Percentiles rank a stretch among this genome's conserved stretches.
Conservation (phyloP, 2,113 vertebrate genomes). For the Odobenus rosmarus region DNA sequence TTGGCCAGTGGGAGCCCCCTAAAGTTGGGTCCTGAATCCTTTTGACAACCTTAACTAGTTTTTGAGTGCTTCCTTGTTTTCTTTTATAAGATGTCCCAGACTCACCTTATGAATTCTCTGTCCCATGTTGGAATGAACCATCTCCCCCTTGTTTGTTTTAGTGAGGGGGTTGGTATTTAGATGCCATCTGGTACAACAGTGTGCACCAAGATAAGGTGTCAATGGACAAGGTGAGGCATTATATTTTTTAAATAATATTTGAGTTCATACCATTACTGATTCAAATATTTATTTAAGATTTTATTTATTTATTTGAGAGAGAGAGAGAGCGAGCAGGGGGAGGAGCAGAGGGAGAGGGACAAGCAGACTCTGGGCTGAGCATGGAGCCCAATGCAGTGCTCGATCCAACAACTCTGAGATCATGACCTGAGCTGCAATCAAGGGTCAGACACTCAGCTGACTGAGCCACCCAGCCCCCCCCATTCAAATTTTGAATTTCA, state of each 20-base stretch:
- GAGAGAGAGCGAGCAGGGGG: neutral
- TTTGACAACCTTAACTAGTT: neutral
- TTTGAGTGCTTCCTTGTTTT: neutral
- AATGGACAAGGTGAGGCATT: neutral
- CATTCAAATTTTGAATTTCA: neutral
- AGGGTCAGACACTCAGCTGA: neutral
- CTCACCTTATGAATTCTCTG: neutral
- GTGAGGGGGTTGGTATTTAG: neutral
- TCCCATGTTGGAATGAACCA: neutral
- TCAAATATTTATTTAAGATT: neutral
- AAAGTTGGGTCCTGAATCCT: neutral
- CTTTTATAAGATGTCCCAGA: neutral
- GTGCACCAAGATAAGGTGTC: neutral
- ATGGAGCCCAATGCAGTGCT: neutral
- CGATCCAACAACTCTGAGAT: neutral
- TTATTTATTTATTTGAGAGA: neutral
- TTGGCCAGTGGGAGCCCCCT: neutral
- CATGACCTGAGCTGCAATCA: neutral
- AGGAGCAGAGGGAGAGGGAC: neutral
- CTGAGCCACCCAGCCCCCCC: neutral
- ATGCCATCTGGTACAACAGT: neutral
- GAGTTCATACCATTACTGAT: neutral
- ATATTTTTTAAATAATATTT: neutral
- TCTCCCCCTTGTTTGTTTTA: neutral
- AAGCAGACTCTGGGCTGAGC: neutral